Evolutionary conservation across 2,888 invertebrate species (phyloP).

Genomic region (Amphipyra tragopoginis): DNA sequence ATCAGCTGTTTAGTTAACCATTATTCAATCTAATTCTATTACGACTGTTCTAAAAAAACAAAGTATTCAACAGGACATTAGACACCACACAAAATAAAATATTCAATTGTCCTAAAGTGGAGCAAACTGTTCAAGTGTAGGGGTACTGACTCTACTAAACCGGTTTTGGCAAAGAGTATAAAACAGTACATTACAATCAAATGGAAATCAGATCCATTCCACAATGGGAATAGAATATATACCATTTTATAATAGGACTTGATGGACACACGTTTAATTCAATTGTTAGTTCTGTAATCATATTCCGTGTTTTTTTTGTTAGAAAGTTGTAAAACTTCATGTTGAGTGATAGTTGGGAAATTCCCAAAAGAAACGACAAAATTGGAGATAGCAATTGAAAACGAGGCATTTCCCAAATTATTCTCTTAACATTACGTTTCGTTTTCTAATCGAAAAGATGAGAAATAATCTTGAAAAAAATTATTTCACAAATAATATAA

Average conservation of each 20-base stretch:
- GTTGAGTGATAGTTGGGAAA: conserved; percentile 11
- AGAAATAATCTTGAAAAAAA: too few species aligned
- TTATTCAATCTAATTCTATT: conserved; percentile 34
- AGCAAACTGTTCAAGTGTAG: conserved; percentile 35
- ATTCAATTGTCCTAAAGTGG: conserved; percentile 44
- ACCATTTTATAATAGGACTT: conserved; percentile 42
- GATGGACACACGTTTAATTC: conserved; percentile 43
- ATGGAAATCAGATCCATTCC: conserved; percentile 51
- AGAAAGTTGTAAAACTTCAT: conserved; percentile 1
- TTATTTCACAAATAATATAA: neutral
- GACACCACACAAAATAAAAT: conserved; percentile 40
- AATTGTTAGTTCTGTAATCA: conserved; percentile 35
- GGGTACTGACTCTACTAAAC: conserved; percentile 30
- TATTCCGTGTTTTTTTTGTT: conserved; percentile 16
- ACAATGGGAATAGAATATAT: conserved; percentile 28
- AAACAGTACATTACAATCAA: conserved; percentile 38
- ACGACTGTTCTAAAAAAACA: conserved; percentile 18
- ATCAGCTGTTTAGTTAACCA: conserved; percentile 19
- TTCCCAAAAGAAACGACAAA: conserved; percentile 4
- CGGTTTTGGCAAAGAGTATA: conserved; percentile 28
- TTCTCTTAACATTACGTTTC: too few species aligned
- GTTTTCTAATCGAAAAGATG: too few species aligned
- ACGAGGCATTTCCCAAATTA: too few species aligned
- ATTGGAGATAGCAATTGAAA: neutral
- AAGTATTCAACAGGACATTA: conserved; percentile 27